Percentiles rank a stretch among this genome's conserved stretches.
Evolutionary conservation across 92 coral and sea anemone genomes (phyloP).

Genomic region (Epizoanthus scotinus): DNA sequence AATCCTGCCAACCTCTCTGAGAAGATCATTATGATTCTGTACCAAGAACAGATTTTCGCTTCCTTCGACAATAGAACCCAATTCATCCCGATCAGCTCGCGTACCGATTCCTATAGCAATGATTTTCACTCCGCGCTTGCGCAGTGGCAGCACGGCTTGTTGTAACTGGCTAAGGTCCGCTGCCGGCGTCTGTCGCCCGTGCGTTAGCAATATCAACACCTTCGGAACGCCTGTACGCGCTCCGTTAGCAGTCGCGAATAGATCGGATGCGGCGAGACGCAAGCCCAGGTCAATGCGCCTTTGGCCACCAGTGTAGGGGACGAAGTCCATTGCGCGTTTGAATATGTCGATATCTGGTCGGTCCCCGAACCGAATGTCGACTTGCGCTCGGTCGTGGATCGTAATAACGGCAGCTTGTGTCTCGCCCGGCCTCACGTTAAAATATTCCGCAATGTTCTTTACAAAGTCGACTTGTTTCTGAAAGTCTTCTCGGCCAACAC

Average conservation of each 20-base stretch:
- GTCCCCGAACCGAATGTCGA: slow-evolving; percentile 31
- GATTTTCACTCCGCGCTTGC: slow-evolving; percentile 4
- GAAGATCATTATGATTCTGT: slow-evolving; percentile 20
- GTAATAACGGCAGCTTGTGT: slow-evolving; percentile 21
- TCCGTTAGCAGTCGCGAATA: neutral
- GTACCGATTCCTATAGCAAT: slow-evolving; percentile 31
- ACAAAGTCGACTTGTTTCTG: slow-evolving; percentile 28
- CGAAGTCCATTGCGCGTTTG: slow-evolving; percentile 26
- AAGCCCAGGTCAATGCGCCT: slow-evolving; percentile 37
- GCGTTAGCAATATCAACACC: neutral
- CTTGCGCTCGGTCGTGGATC: slow-evolving; percentile 23
- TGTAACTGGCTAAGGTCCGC: neutral
- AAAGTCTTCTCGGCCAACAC: slow-evolving; percentile 26
- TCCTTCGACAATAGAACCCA: slow-evolving; percentile 6
- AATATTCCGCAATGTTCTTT: slow-evolving; percentile 29
- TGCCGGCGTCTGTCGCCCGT: slow-evolving; percentile 31
- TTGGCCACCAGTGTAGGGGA: slow-evolving; percentile 28
- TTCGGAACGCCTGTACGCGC: slow-evolving; percentile 1
- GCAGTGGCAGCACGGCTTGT: slow-evolving; percentile 22
- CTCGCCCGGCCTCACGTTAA: slow-evolving; percentile 12
- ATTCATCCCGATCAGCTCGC: slow-evolving; percentile 13
- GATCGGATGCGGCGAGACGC: slow-evolving; percentile 10
- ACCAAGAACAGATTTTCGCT: slow-evolving; percentile 22
- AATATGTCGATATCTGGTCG: slow-evolving; percentile 24
- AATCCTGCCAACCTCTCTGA: slow-evolving; percentile 25